phyloP scores from a whole-genome alignment of 2,797 vertebrate species.

The Periophthalmus magnuspinnatus region DNA sequence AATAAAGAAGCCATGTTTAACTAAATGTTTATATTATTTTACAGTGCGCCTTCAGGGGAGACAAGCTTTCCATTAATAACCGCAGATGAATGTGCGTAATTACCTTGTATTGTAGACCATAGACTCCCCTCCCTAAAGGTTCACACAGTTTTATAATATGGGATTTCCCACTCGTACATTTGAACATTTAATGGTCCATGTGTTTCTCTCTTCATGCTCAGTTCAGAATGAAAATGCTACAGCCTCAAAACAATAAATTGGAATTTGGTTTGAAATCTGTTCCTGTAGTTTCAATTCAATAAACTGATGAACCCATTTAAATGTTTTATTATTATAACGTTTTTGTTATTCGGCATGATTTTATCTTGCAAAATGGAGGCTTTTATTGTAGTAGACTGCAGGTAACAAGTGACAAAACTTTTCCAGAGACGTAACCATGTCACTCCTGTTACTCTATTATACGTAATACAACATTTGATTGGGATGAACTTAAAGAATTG shows the following conservation, averaged over 20 bases:
- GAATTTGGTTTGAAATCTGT: background rate
- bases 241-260: background rate
- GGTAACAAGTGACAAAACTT: background rate
- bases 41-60: constrained; percentile 64
- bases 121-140: constrained; percentile 47
- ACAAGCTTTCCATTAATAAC: constrained; percentile 65
- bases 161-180: constrained; percentile 32
- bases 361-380: too few relatives aligned
- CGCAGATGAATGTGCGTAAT: constrained; percentile 69
- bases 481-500: too few relatives aligned
- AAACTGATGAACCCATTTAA: background rate
- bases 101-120: constrained; percentile 60
- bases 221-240: background rate
- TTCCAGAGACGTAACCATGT: background rate
- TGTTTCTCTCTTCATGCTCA: constrained; percentile 7
- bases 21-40: constrained; percentile 74
- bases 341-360: background rate
- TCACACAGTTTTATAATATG: constrained; percentile 49
- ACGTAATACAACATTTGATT: background rate
- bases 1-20: constrained; percentile 67
- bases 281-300: background rate
- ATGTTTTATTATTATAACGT: background rate
- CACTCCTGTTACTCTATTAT: too few relatives aligned
- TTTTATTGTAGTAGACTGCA: too few relatives aligned
- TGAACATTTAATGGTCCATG: constrained; percentile 6